A percentile compares a stretch with the other conserved stretches of the same genome.
Evolutionary conservation across 2,888 invertebrate genomes (phyloP).

Genomic region (Adelphocoris suturalis): DNA sequence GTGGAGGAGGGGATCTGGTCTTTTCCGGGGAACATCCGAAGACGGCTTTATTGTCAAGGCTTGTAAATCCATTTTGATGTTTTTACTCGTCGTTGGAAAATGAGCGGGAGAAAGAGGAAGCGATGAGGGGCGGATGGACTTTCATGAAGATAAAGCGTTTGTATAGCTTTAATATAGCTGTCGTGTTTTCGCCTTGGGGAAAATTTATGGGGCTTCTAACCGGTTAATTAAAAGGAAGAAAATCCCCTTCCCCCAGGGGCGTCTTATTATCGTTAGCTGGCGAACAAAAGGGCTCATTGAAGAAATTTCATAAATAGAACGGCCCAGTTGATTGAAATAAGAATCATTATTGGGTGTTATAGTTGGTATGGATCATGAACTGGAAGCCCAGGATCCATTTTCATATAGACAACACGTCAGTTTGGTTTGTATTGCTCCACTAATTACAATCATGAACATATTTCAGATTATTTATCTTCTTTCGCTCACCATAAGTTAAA

Average conservation of each 20-base stretch:
- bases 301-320: background rate
- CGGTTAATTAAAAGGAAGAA: slow-evolving; percentile 54
- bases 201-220: slow-evolving; percentile 50
- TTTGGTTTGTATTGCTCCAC: too few species aligned
- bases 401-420: too few species aligned
- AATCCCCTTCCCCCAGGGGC: background rate
- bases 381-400: too few species aligned
- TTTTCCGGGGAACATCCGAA: slow-evolving; percentile 31
- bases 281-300: background rate
- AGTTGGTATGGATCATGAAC: too few species aligned
- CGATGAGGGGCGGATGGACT: slow-evolving; percentile 12
- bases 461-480: too few species aligned
- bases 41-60: slow-evolving; percentile 58
- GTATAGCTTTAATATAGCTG: slow-evolving; percentile 59
- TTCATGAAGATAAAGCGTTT: slow-evolving; percentile 66
- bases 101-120: background rate
- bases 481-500: too few species aligned
- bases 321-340: background rate
- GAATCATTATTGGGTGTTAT: too few species aligned
- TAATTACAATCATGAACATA: too few species aligned
- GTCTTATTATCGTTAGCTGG: background rate
- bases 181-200: slow-evolving; percentile 53
- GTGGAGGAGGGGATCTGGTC: background rate
- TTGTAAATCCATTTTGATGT: slow-evolving; percentile 68
- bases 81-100: slow-evolving; percentile 35